phyloP scores from a whole-genome alignment of 1,140 invertebrate species.

The Augochlora pura region DNA sequence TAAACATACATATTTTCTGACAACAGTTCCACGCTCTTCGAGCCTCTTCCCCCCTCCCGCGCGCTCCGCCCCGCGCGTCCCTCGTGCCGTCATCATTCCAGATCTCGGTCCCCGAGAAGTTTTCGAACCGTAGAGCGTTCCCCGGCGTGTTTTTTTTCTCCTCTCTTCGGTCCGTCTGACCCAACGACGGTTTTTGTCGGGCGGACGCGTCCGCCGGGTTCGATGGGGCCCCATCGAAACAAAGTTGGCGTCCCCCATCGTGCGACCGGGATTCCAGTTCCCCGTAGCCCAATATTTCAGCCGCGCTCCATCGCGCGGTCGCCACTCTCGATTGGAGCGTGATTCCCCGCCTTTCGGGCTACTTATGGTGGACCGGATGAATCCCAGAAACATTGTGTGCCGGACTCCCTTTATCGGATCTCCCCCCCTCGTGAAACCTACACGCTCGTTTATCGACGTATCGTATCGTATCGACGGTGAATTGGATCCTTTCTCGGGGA shows the following conservation, averaged over 20 bases:
- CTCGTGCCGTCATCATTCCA: slow-evolving; percentile 32
- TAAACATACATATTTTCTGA: slow-evolving; percentile 33
- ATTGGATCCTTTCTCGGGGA: slow-evolving; percentile 1
- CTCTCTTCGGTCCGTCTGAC: slow-evolving; percentile 14
- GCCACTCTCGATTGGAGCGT: slow-evolving; percentile 25
- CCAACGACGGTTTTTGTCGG: slow-evolving; percentile 52
- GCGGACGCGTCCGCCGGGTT: neutral
- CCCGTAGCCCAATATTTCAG: slow-evolving; percentile 17
- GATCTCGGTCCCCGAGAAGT: neutral
- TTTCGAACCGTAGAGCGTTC: neutral
- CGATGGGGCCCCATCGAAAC: neutral
- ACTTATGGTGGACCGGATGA: slow-evolving; percentile 7
- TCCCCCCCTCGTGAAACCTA: neutral
- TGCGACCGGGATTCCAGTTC: neutral
- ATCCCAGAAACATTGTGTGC: slow-evolving; percentile 11
- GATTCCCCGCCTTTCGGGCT: slow-evolving; percentile 17
- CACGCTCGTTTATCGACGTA: neutral
- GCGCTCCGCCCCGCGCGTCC: neutral
- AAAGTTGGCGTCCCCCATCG: neutral
- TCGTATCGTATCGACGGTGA: neutral
- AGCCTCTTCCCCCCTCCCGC: neutral
- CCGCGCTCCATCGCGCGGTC: slow-evolving; percentile 31
- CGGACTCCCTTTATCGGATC: neutral
- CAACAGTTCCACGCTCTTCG: slow-evolving; percentile 6
- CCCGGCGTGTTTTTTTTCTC: neutral